Conservation (phyloP, 2,113 vertebrate genomes). For the Pachyramphus minor region DNA sequence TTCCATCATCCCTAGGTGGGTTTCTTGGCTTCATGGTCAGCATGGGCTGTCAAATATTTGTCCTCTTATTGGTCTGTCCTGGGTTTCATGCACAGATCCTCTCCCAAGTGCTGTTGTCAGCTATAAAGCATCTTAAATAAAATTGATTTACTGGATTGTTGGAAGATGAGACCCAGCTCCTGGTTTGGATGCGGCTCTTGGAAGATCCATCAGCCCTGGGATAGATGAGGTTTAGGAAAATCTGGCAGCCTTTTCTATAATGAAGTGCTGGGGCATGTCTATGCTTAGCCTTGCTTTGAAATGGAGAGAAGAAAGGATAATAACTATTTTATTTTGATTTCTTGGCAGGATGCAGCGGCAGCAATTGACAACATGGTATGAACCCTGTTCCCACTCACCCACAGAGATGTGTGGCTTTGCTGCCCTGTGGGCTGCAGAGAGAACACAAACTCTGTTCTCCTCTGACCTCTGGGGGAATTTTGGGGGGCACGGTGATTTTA, state of each 20-base stretch:
- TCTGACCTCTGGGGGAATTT: not conserved
- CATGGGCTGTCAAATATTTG: accelerated
- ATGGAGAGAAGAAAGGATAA: not conserved
- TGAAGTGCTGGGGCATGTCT: accelerated
- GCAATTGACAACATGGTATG: constrained; percentile 96
- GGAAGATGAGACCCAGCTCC: accelerated
- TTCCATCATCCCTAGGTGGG: accelerated
- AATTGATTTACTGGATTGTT: not conserved
- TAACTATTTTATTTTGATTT: not conserved
- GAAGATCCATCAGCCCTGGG: not conserved
- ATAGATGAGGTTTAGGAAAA: not conserved
- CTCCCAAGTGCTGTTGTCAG: not conserved
- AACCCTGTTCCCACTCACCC: not conserved
- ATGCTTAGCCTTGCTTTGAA: not conserved
- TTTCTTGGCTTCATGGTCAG: not conserved
- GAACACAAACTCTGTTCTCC: not conserved
- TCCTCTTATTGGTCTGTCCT: accelerated
- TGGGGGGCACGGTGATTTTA: not conserved
- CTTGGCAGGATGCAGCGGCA: constrained; percentile 88
- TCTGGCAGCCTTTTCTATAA: accelerated
- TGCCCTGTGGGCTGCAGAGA: accelerated
- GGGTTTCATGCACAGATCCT: accelerated
- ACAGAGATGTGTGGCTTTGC: accelerated
- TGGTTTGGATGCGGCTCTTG: accelerated
- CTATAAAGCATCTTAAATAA: accelerated